These are phyloP conservation scores for Halocaridina rubra DNA, from an alignment of 2,888 invertebrate genomes.

Conservation along the genomic window DNA sequence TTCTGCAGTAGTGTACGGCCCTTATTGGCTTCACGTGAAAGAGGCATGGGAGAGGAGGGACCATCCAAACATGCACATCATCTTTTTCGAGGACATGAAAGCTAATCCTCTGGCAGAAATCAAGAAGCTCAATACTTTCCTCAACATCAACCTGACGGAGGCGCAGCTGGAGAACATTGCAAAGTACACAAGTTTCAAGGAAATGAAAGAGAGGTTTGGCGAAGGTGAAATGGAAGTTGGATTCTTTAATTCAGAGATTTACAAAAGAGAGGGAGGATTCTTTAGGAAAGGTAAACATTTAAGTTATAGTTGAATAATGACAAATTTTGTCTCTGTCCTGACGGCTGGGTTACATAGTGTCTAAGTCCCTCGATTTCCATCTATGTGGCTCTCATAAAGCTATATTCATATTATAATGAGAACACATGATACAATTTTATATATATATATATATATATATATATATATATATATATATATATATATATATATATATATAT, in stretches of 20 bases:
- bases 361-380: no score
- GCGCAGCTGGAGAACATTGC: not conserved
- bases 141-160: not conserved
- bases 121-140: not conserved
- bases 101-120: not conserved
- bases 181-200: not conserved
- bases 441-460: no score
- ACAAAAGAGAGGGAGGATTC: not conserved
- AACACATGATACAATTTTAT: no score
- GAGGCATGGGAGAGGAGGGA: conserved; percentile 1
- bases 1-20: not conserved
- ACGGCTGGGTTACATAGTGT: no score
- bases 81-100: conserved; percentile 9
- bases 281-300: conserved; percentile 18
- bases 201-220: no score
- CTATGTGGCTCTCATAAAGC: no score
- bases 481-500: no score
- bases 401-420: no score
- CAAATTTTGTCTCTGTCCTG: no score
- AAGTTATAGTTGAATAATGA: no score
- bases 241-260: not conserved
- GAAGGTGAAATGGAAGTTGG: not conserved
- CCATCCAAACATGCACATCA: conserved; percentile 18
- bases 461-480: no score
- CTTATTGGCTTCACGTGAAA: not conserved